Evolutionary conservation across 2,888 invertebrate genomes (phyloP), one percentile per base, ranked within the genome.

Genomic region (Cantharis nigra): DNA sequence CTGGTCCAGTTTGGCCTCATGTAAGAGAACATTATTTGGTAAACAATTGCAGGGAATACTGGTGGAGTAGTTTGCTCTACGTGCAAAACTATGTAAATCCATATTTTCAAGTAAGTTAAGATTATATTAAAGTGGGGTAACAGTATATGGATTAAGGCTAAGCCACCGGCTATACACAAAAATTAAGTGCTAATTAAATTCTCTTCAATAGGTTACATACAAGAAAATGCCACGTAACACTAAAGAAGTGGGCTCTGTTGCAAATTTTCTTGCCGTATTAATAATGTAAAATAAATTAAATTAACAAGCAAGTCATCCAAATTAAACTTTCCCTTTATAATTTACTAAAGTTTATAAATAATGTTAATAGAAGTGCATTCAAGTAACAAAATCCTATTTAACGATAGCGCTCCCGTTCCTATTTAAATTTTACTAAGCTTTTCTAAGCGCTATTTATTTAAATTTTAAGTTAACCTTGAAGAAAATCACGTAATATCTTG

Each of bases 1-100:
- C 89, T 9, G 91, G 91, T 2, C 90, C 91, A 2, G 83, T 88
- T 26, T 91, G 91, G 91, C 81, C 85, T 0, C 20, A 88, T 10
- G 28, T 88, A 13, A 85, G 80, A 63, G 65, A 81, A 28, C n/a
- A 77, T 30, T 78, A 72, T 72, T 26, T 81, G 33, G 78, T 80
- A 11, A 72, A 83, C 11, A 78, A 67, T 14, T 90, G 90, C 78
- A 80, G 83, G 23, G 78, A 84, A 1, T 83, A 85, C 71, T 90
- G 90, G 89, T 90, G 89, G 89, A 74, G 85, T 10, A 84, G 85
- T 20, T 70, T 90, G 18, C 82, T 89, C 0, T 90, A 88, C 78
- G 79, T 89, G 14, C 88, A 89, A 78, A 90, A 90, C 81, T 88
- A 87, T 71, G 81, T 85, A 23, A 83, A 86, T 70, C 77, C 80